phyloP scores from a whole-genome alignment of 1,140 invertebrate species.

The Drosophila varians region DNA sequence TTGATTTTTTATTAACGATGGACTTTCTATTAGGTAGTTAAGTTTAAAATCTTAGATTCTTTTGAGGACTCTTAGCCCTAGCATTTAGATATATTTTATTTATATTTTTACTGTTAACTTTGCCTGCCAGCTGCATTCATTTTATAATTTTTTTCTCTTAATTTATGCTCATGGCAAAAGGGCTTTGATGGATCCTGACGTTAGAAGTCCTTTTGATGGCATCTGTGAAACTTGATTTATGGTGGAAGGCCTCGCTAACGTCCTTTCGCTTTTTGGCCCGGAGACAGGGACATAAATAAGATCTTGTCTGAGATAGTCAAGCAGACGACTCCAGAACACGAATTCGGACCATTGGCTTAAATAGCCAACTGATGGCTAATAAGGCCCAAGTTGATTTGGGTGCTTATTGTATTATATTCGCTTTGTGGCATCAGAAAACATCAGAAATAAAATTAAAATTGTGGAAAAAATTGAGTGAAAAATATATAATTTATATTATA shows the following conservation, averaged over 20 bases:
- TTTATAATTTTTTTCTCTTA: background rate
- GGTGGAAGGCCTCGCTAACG: background rate
- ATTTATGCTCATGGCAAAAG: background rate
- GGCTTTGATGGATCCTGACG: background rate
- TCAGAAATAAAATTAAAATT: too few relatives aligned
- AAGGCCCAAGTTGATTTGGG: conserved; percentile 20
- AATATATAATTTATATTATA: too few relatives aligned
- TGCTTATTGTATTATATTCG: background rate
- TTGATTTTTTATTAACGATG: too few relatives aligned
- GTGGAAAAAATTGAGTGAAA: too few relatives aligned
- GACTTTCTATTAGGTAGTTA: too few relatives aligned
- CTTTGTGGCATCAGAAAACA: background rate
- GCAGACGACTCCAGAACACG: conserved; percentile 6
- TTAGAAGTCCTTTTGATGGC: conserved; percentile 18
- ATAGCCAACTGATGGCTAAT: conserved; percentile 51
- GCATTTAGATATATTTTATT: too few relatives aligned
- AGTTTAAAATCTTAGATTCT: too few relatives aligned
- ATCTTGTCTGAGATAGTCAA: conserved; percentile 39
- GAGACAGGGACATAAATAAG: conserved; percentile 58
- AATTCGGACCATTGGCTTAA: conserved; percentile 33
- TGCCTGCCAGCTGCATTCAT: background rate
- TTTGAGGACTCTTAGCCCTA: too few relatives aligned
- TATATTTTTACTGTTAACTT: too few relatives aligned
- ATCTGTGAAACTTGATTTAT: conserved; percentile 64
- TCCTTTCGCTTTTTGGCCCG: conserved; percentile 25